Evolutionary conservation across 1,140 invertebrate species (phyloP), one percentile per base, ranked within the genome.

Genomic region (Anoplolepis gracilipes): DNA sequence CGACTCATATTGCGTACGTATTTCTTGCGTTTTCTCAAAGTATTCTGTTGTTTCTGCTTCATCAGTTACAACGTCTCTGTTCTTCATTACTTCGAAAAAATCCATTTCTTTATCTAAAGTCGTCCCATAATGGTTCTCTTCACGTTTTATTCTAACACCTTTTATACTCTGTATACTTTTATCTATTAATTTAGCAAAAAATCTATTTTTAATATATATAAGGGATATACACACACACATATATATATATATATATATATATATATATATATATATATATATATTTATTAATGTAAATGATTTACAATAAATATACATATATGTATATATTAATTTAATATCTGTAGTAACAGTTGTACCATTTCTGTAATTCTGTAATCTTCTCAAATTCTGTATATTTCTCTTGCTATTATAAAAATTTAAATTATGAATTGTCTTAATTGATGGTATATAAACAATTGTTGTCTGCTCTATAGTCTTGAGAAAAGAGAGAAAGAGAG

Each of bases 41-140:
- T 81, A 57, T 81, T 28, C n/a, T 11, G 19, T 64, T 33, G 39
- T 65, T 49, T 84, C 46, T 42, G 13, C 49, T 3, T 76, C 16
- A 1, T 0, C 8, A 69, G 13, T 79, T 69, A 39, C 42, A 46
- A 64, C 4, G 57, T 77, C 62, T 1, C 28, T 46, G 2, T 59
- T 0, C 49, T 22, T 85, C 19, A 70, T 13, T 3, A 53, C 7
- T 85, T 85, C 53, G 5, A 81, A 81, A 28, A 85, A 85, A 65
- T 81, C 84, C 13, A 70, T 81, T 1, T 79, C 13, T 30, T 81
- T 22, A 10, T 53, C 22, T 13, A 28, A 13, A 28, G 53, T 61
- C 42, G 49, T 70, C 2, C 10, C 25, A 30, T 81, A 79, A 42
- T 55, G 4, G n/a, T 65, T 57, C 2, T 85, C 62, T n/a, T 85